Conservation (phyloP, 1,140 invertebrate species). For the Coenobita brevimanus region DNA sequence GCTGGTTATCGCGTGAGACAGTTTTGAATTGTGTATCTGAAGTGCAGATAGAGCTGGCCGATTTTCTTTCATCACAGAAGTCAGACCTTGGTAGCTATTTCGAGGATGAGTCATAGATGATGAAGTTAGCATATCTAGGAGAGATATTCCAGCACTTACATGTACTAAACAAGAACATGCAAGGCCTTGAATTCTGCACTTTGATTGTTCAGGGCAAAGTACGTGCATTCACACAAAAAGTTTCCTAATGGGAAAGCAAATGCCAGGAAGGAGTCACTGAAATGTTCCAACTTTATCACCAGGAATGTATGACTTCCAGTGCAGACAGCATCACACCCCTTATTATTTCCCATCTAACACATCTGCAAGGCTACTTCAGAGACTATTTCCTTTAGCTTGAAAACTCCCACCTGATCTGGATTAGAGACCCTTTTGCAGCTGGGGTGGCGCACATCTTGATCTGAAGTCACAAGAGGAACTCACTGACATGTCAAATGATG, state of each 20-base stretch:
- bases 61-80: too few relatives aligned
- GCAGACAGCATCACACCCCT: neutral
- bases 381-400: too few relatives aligned
- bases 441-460: neutral
- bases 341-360: neutral
- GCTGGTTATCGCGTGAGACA: conserved; percentile 7
- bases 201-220: conserved; percentile 41
- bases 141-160: conserved; percentile 11
- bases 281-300: too few relatives aligned
- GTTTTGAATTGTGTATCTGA: conserved; percentile 34
- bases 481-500: conserved; percentile 9
- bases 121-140: conserved; percentile 26
- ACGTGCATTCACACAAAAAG: conserved; percentile 32
- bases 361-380: too few relatives aligned
- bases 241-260: conserved; percentile 20
- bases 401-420: too few relatives aligned
- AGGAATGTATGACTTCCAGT: too few relatives aligned
- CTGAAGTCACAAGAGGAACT: too few relatives aligned
- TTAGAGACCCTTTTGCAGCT: conserved; percentile 17
- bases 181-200: conserved; percentile 27
- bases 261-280: too few relatives aligned
- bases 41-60: conserved; percentile 28
- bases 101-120: conserved; percentile 10
- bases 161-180: conserved; percentile 32
- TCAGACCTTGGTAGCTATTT: conserved; percentile 23